A percentile compares a stretch with the other conserved stretches of the same genome.
These are phyloP conservation scores for Camponotus pennsylvanicus DNA, from an alignment of 1,140 invertebrate genomes.

Conservation along the genomic window DNA sequence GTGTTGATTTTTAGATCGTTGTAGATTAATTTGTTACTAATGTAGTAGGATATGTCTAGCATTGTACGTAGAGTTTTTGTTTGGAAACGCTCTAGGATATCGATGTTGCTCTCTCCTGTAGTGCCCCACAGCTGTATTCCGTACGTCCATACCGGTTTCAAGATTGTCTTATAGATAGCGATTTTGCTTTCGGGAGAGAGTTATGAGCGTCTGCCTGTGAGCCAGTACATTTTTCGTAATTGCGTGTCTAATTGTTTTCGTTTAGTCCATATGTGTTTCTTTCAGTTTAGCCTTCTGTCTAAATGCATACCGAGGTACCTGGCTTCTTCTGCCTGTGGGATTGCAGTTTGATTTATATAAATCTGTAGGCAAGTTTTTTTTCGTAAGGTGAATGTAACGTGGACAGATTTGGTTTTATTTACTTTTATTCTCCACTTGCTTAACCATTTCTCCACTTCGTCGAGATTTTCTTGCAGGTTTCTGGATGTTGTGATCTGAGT, in stretches of 20 bases:
- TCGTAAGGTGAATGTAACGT: not conserved
- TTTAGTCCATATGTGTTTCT: conserved; percentile 53
- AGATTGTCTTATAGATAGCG: conserved; percentile 71
- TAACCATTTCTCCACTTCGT: not conserved
- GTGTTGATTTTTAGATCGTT: not conserved
- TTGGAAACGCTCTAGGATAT: conserved; percentile 65
- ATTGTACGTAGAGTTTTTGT: conserved; percentile 66
- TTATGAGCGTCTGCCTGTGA: conserved; percentile 59
- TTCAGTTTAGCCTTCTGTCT: not conserved
- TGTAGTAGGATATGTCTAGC: conserved; percentile 61
- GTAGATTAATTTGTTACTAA: not conserved
- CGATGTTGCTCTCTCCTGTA: conserved; percentile 62
- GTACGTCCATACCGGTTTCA: conserved; percentile 76
- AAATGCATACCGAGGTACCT: not conserved
- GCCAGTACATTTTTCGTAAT: conserved; percentile 70
- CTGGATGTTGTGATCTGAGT: not conserved
- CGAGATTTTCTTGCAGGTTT: not conserved
- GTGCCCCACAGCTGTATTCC: conserved; percentile 73
- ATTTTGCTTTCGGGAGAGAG: conserved; percentile 71
- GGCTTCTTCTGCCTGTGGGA: not conserved
- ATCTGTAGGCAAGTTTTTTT: not conserved
- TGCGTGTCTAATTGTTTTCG: conserved; percentile 61
- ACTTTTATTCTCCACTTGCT: not conserved
- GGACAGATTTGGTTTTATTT: not conserved
- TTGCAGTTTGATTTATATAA: not conserved